Conservation (phyloP, 2,797 vertebrate genomes). For the Onychomys arenicola region DNA sequence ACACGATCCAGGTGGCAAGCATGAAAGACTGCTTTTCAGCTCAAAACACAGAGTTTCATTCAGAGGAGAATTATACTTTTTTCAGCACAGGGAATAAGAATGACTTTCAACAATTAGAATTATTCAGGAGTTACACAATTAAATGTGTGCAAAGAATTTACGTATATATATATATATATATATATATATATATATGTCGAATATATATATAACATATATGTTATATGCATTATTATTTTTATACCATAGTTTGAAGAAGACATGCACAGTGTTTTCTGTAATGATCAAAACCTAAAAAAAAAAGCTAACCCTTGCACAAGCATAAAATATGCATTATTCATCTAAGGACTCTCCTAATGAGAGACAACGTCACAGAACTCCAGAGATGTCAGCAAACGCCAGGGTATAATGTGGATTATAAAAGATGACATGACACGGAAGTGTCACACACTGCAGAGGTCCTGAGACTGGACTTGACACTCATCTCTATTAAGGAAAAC, state of each 20-base stretch:
- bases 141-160: background rate
- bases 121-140: constrained; percentile 21
- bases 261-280: background rate
- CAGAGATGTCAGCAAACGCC: background rate
- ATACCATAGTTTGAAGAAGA: background rate
- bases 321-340: background rate
- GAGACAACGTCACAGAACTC: background rate
- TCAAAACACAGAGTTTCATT: constrained; percentile 63
- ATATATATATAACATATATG: background rate
- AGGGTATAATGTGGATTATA: background rate
- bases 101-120: constrained; percentile 31
- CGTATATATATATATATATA: background rate
- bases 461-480: background rate
- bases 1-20: constrained; percentile 54
- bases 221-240: background rate
- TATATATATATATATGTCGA: background rate
- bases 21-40: constrained; percentile 66
- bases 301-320: background rate
- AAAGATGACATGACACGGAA: background rate
- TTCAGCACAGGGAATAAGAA: background rate
- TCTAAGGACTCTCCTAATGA: background rate
- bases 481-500: background rate
- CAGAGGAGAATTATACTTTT: constrained; percentile 59
- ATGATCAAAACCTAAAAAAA: background rate
- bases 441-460: background rate